phyloP scores from a whole-genome alignment of 2,888 invertebrate genomes.

The Ctena decussata region DNA sequence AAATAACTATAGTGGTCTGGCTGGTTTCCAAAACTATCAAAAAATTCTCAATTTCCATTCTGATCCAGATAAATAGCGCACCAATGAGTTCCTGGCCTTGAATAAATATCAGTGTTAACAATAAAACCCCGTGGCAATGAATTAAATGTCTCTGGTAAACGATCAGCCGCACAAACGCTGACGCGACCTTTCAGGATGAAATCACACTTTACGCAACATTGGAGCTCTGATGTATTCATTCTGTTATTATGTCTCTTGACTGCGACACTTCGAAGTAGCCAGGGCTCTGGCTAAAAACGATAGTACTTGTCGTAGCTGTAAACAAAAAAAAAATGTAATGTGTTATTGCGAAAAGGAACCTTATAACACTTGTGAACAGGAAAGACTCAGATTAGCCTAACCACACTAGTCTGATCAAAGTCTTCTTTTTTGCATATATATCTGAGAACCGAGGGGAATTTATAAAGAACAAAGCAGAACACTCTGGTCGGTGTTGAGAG shows the following conservation, averaged over 20 bases:
- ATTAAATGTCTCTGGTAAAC: neutral
- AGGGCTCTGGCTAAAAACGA: conserved; percentile 21
- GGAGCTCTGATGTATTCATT: conserved; percentile 31
- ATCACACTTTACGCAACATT: conserved; percentile 25
- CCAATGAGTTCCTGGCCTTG: conserved; percentile 10
- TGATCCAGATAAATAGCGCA: neutral
- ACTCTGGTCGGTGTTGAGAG: too few species aligned
- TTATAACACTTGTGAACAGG: neutral
- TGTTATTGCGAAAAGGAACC: neutral
- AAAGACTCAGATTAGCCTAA: too few species aligned
- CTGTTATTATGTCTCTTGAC: conserved; percentile 6
- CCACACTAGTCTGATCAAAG: too few species aligned
- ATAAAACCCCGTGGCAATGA: conserved; percentile 19
- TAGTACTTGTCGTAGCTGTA: conserved; percentile 13
- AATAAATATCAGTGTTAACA: conserved; percentile 16
- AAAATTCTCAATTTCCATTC: neutral
- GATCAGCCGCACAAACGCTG: conserved; percentile 25
- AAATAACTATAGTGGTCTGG: neutral
- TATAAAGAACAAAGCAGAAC: too few species aligned
- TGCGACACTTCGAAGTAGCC: conserved; percentile 22
- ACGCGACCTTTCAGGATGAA: neutral
- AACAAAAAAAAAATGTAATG: neutral
- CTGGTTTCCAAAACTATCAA: neutral
- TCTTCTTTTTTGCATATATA: too few species aligned
- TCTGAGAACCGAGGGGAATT: too few species aligned